Base-by-base conservation (phyloP, 64 coral and sea anemone species). In the Pocillopora damicornis region DNA sequence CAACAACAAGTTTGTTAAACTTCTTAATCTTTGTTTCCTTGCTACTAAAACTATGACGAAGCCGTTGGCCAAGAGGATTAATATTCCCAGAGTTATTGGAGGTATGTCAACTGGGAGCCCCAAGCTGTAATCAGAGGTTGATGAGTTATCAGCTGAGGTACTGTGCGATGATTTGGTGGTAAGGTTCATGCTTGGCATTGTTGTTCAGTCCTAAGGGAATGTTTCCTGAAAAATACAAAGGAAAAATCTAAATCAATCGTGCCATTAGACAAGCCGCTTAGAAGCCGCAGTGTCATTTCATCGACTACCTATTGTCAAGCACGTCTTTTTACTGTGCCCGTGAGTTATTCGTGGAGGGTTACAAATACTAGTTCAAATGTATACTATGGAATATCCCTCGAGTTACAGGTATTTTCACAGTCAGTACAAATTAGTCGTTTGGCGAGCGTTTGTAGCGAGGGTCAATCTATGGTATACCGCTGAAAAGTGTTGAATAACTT, bases 1-100 rank as follows among this genome's bases (percentile, higher is more conserved):
- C 2, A 89, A 57, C 57, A 89, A 36, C 10, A 81, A 35, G 45
- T 89, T 89, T 60, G 88, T 89, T 22, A 81, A 73, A 10, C 61
- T 89, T 56, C 88, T 56, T 13, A 89, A 22, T 15, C 36, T 51
- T 7, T 37, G 57, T 23, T 89, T 64, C 36, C 23, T 89, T 26
- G 34, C 63, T 2, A 89, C 37, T 12, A 89, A 66, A 11, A 89
- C 25, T 42, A 89, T 66, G 1, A 81, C 88, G 12, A 76, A 56
- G 4, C 60, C 66, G 65, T 89, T 89, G 60, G 66, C 76, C 2
- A 81, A 42, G 0, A 89, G 13, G 17, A 89, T 89, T 0, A 89
- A 66, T 58, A 89, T 11, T 17, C 75, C 88, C 1, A 89, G 16
- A 15, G 66, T 36, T 5, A 81, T 59, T 12, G 88, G 88, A 13